Conservation (phyloP, 2,888 invertebrate species). For the Halictus ligatus region DNA sequence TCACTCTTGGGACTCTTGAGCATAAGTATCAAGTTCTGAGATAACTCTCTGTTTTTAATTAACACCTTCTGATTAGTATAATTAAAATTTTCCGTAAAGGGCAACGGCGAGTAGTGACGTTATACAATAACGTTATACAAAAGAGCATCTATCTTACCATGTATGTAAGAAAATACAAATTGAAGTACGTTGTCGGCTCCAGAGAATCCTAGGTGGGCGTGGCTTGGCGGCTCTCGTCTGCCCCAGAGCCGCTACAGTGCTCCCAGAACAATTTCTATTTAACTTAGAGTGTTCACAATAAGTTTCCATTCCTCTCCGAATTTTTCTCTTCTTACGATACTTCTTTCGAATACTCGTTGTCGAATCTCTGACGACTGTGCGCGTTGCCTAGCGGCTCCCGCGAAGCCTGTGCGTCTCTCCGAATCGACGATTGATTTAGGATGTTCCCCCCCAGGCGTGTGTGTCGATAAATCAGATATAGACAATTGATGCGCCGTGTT, state of each 20-base stretch:
- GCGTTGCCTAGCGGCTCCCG: not conserved
- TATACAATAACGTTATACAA: too few relatives aligned
- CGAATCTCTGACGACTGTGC: not conserved
- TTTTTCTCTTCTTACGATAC: not conserved
- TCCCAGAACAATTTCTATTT: not conserved
- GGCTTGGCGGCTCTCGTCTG: not conserved
- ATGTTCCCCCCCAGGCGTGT: not conserved
- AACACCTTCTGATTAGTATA: too few relatives aligned
- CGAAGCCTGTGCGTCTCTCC: not conserved
- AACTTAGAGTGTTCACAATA: not conserved
- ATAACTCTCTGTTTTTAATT: too few relatives aligned
- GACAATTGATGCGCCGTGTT: constrained; percentile 19
- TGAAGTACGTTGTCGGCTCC: too few relatives aligned
- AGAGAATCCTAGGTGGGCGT: not conserved
- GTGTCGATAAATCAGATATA: not conserved
- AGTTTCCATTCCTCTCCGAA: not conserved
- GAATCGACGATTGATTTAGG: not conserved
- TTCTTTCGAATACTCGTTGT: not conserved
- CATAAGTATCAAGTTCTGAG: too few relatives aligned
- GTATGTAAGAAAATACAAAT: too few relatives aligned
- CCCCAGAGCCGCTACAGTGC: not conserved
- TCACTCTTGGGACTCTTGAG: too few relatives aligned
- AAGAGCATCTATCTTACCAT: too few relatives aligned
- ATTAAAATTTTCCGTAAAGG: too few relatives aligned
- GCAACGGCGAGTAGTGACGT: too few relatives aligned